Conservation (phyloP, 2,113 vertebrate species). For the Passer domesticus region DNA sequence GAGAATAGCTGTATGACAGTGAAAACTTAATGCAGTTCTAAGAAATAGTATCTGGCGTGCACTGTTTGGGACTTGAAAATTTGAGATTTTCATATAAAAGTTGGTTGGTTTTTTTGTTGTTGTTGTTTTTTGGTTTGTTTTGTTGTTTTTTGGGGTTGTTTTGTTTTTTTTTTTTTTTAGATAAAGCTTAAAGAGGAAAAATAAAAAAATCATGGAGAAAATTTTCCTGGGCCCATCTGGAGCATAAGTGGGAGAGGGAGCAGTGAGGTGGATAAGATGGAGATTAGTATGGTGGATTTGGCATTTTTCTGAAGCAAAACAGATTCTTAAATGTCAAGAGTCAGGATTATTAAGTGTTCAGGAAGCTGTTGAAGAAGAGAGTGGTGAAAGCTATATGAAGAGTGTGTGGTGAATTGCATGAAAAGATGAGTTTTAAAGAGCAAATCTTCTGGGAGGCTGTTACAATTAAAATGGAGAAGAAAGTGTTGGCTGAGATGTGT, state of each 20-base stretch:
- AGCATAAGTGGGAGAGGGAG: not conserved
- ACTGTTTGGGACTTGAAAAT: not conserved
- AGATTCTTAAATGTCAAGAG: conserved; percentile 56
- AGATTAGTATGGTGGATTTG: not conserved
- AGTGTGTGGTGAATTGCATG: not conserved
- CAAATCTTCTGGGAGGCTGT: not conserved
- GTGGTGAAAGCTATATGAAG: not conserved
- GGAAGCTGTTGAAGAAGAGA: conserved; percentile 38
- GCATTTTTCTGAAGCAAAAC: conserved; percentile 23
- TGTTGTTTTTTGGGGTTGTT: no score
- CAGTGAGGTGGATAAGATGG: not conserved
- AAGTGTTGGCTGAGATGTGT: not conserved
- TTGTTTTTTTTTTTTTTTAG: not conserved
- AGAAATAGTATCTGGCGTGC: accelerated
- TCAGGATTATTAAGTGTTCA: conserved; percentile 36
- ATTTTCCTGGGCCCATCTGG: not conserved
- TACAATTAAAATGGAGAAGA: not conserved
- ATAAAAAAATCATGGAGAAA: not conserved
- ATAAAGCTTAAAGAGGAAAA: not conserved
- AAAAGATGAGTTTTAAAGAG: not conserved
- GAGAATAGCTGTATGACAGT: not conserved
- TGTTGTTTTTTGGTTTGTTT: no score
- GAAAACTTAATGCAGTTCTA: not conserved
- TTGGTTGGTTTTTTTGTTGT: no score
- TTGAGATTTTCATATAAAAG: not conserved